Evolutionary conservation across 2,797 vertebrate species (phyloP).

Genomic region (Alfaro cultratus): DNA sequence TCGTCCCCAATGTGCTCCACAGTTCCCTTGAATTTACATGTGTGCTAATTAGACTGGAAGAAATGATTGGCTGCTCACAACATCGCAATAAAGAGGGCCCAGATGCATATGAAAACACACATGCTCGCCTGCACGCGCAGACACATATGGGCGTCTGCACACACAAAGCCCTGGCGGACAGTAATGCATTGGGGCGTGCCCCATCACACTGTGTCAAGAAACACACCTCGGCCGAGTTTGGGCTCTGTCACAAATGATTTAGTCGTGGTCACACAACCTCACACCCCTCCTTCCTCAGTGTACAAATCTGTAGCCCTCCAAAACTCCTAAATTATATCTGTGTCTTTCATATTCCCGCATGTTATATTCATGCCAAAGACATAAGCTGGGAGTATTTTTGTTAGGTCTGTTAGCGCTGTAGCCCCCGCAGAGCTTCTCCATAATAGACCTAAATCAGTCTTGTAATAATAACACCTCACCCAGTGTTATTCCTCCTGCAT

Average conservation of each 20-base stretch:
- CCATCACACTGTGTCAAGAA: slow-evolving; percentile 71
- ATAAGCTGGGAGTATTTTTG: slow-evolving; percentile 19
- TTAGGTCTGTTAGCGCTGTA: slow-evolving; percentile 38
- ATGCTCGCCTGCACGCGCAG: slow-evolving; percentile 75
- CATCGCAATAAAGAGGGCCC: slow-evolving; percentile 94
- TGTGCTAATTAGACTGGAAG: slow-evolving; percentile 99
- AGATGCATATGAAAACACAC: slow-evolving; percentile 77
- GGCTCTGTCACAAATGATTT: slow-evolving; percentile 75
- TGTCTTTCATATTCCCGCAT: slow-evolving; percentile 17
- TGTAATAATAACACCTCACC: slow-evolving; percentile 80
- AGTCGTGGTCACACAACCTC: slow-evolving; percentile 53
- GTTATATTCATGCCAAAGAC: slow-evolving; percentile 19
- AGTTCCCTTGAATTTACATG: slow-evolving; percentile 88
- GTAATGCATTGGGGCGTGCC: slow-evolving; percentile 70
- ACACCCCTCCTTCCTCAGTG: slow-evolving; percentile 54
- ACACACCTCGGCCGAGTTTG: slow-evolving; percentile 71
- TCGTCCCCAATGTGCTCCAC: slow-evolving; percentile 74
- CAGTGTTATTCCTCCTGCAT: slow-evolving; percentile 79
- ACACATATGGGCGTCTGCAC: slow-evolving; percentile 60
- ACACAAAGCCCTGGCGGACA: slow-evolving; percentile 63
- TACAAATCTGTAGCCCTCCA: slow-evolving; percentile 38
- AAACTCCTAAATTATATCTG: slow-evolving; percentile 12
- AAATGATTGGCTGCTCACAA: slow-evolving; percentile 98
- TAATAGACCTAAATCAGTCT: slow-evolving; percentile 82
- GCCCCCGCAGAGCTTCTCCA: slow-evolving; percentile 57